Conservation (phyloP, 92 coral and sea anemone genomes). For the Palythoa caribaeorum region DNA sequence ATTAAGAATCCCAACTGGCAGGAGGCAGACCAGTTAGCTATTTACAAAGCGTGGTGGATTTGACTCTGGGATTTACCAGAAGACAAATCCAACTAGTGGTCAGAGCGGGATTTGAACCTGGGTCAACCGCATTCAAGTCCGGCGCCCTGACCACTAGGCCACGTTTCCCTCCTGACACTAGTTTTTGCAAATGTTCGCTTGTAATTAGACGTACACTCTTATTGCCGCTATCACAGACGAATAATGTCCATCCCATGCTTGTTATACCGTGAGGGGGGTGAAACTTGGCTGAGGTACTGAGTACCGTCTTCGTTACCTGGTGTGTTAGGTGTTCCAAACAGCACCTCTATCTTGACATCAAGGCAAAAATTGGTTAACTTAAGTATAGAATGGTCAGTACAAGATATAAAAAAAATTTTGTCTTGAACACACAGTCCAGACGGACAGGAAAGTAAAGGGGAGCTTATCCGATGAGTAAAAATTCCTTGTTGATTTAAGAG, state of each 20-base stretch:
- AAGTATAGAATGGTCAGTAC: conserved; percentile 1
- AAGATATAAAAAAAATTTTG: conserved; percentile 28
- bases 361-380: conserved; percentile 16
- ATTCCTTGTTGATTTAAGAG: conserved; percentile 14
- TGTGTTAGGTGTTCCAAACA: neutral
- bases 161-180: neutral
- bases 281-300: neutral
- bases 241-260: conserved; percentile 9
- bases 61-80: too few relatives aligned
- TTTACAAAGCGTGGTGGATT: too few relatives aligned
- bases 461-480: conserved; percentile 17
- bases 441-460: conserved; percentile 31
- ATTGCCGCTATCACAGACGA: conserved; percentile 41
- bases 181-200: neutral
- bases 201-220: conserved; percentile 16
- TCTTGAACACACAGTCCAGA: conserved; percentile 49
- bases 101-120: too few relatives aligned
- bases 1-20: too few relatives aligned
- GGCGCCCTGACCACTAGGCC: too few relatives aligned
- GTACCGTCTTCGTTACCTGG: neutral
- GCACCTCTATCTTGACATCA: neutral
- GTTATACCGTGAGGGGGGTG: neutral
- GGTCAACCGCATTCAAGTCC: too few relatives aligned
- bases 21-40: too few relatives aligned
- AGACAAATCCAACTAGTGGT: too few relatives aligned